Conservation (phyloP, 2,888 invertebrate species). For the Monopis laevigella region DNA sequence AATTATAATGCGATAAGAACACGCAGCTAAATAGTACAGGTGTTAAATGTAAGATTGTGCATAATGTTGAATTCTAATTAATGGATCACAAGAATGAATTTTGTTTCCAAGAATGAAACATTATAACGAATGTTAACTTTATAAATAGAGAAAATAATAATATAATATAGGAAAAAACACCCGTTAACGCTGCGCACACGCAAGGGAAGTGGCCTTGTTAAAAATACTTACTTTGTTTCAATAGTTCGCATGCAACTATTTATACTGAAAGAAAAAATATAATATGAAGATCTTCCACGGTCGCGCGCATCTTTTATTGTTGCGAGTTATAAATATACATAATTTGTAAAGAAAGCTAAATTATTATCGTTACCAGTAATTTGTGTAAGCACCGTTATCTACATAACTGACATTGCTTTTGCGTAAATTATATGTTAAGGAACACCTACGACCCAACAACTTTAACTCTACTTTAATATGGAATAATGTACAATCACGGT, state of each 20-base stretch:
- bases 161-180: conserved; percentile 13
- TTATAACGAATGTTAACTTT: conserved; percentile 6
- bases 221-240: conserved; percentile 17
- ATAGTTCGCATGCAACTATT: conserved; percentile 18
- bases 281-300: conserved; percentile 37
- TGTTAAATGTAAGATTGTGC: no score
- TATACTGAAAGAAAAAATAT: conserved; percentile 31
- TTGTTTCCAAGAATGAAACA: conserved; percentile 2
- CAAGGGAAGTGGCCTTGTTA: conserved; percentile 14
- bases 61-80: no score
- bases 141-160: conserved; percentile 10
- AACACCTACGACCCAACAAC: no score
- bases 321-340: conserved; percentile 8
- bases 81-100: not conserved
- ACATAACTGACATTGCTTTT: no score
- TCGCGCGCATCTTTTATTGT: conserved; percentile 25
- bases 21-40: no score
- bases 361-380: no score
- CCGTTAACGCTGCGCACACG: conserved; percentile 13
- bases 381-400: no score
- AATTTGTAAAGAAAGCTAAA: conserved; percentile 10
- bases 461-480: no score
- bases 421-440: no score
- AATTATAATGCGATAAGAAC: no score
- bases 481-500: no score